phyloP scores from a whole-genome alignment of 1,140 invertebrate species.

The Drosophila sucinea region DNA sequence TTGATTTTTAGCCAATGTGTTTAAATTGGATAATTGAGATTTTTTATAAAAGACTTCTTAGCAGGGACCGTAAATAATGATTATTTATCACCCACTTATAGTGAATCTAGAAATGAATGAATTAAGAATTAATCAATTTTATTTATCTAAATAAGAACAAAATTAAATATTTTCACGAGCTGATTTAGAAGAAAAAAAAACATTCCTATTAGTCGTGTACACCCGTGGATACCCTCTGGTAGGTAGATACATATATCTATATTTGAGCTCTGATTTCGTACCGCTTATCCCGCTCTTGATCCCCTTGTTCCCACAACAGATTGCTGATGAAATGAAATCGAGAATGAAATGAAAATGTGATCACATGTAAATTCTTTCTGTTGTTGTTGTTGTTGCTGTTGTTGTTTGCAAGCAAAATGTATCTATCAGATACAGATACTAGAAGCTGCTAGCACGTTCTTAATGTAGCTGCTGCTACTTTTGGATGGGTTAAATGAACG shows the following conservation, averaged over 20 bases:
- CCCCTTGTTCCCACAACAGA: neutral
- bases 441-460: slow-evolving; percentile 47
- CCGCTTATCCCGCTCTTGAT: neutral
- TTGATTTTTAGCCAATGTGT: too few relatives aligned
- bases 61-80: too few relatives aligned
- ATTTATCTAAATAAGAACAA: too few relatives aligned
- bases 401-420: slow-evolving; percentile 40
- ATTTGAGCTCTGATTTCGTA: neutral
- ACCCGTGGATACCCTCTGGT: neutral
- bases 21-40: too few relatives aligned
- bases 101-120: too few relatives aligned
- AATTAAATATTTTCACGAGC: too few relatives aligned
- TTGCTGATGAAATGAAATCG: slow-evolving; percentile 34
- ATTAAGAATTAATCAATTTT: too few relatives aligned
- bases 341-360: slow-evolving; percentile 73
- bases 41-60: too few relatives aligned
- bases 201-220: neutral
- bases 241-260: too few relatives aligned
- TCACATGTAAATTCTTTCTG: slow-evolving; percentile 59
- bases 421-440: slow-evolving; percentile 49
- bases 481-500: slow-evolving; percentile 77
- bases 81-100: too few relatives aligned
- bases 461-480: slow-evolving; percentile 17
- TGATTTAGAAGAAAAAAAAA: too few relatives aligned
- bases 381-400: slow-evolving; percentile 27